Percentiles rank a stretch among this genome's conserved stretches.
Evolutionary conservation across 2,888 invertebrate genomes (phyloP).

Genomic region (Alitta virens): DNA sequence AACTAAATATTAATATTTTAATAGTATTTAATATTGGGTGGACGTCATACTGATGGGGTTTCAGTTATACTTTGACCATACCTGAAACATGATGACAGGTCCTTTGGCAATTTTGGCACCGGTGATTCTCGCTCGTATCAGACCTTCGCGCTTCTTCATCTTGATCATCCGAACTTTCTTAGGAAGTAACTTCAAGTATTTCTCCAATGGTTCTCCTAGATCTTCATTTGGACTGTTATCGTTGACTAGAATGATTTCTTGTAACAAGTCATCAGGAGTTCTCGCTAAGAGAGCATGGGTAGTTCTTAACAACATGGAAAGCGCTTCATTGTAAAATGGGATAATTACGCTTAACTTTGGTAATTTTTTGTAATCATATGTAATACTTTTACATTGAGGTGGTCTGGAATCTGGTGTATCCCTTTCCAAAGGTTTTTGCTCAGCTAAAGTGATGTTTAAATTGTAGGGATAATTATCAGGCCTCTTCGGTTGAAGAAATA

Average conservation of each 20-base stretch:
- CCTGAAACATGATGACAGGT: conserved; percentile 27
- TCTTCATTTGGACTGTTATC: conserved; percentile 30
- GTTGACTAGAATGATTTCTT: conserved; percentile 31
- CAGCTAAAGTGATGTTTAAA: conserved; percentile 33
- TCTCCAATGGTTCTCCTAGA: conserved; percentile 27
- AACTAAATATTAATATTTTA: too few relatives aligned
- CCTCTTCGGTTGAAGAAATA: conserved; percentile 26
- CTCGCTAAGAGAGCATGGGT: conserved; percentile 33
- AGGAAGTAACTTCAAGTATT: conserved; percentile 26
- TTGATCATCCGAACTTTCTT: conserved; percentile 23
- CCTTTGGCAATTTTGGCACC: conserved; percentile 32
- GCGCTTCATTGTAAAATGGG: conserved; percentile 39
- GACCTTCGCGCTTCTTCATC: conserved; percentile 31
- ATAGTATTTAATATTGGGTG: too few relatives aligned
- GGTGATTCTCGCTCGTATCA: conserved; percentile 33
- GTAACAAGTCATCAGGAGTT: conserved; percentile 31
- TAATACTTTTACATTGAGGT: conserved; percentile 12
- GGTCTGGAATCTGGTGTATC: conserved; percentile 28
- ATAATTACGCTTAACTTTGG: conserved; percentile 32
- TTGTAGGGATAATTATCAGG: conserved; percentile 33
- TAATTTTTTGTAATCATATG: conserved; percentile 21
- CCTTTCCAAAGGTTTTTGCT: conserved; percentile 29
- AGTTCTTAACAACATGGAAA: conserved; percentile 49
- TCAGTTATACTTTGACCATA: too few relatives aligned
- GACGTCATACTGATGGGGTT: too few relatives aligned